A percentile compares a stretch with the other conserved stretches of the same genome.
phyloP scores from a whole-genome alignment of 2,113 vertebrate genomes.

The Pampusana beccarii region DNA sequence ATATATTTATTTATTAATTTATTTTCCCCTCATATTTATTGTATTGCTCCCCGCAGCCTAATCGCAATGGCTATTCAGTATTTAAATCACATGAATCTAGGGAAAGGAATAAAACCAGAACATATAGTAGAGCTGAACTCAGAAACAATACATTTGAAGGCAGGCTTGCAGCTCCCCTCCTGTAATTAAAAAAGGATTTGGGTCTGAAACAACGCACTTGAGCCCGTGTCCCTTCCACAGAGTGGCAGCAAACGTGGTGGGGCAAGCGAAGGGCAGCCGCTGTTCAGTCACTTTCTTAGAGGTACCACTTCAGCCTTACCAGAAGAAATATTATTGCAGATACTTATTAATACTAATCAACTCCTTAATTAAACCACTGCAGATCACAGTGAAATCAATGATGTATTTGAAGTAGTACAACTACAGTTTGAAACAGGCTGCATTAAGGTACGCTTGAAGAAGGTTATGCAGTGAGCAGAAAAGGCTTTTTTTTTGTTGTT shows the following conservation, averaged over 20 bases:
- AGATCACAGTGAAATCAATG: not conserved
- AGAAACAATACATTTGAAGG: not conserved
- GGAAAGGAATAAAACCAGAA: not conserved
- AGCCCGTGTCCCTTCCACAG: not conserved
- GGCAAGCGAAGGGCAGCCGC: not conserved
- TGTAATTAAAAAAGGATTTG: not conserved
- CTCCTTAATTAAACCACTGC: not conserved
- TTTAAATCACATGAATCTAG: not conserved
- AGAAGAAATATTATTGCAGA: not conserved
- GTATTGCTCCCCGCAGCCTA: not conserved
- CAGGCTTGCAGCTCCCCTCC: not conserved
- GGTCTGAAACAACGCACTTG: not conserved
- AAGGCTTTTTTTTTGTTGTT: not conserved
- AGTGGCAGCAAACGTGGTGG: rapidly evolving
- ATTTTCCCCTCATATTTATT: not conserved
- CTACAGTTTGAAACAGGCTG: rapidly evolving
- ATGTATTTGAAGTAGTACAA: not conserved
- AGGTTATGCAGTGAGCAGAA: not conserved
- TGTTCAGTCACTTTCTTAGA: not conserved
- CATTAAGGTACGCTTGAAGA: rapidly evolving
- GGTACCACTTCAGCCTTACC: not conserved
- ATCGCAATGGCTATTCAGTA: rapidly evolving
- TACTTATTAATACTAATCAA: not conserved
- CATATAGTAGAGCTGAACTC: not conserved
- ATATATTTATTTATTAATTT: not conserved